Conservation (phyloP, 1,140 invertebrate genomes). For the Drosophila teissieri region DNA sequence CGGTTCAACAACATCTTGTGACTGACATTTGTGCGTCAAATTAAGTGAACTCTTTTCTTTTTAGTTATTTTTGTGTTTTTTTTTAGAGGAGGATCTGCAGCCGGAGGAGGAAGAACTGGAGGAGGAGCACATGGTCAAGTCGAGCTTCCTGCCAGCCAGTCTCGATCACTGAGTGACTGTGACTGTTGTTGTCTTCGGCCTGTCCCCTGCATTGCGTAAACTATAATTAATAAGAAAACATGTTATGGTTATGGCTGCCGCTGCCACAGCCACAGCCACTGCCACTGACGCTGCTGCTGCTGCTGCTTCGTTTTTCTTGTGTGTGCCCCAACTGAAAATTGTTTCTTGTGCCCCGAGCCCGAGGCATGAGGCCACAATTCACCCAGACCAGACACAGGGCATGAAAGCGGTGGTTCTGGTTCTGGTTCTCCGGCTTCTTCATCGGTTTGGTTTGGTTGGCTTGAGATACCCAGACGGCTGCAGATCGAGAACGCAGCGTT, state of each 20-base stretch:
- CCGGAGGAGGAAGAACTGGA: slow-evolving; percentile 27
- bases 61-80: neutral
- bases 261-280: slow-evolving; percentile 4
- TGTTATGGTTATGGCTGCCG: slow-evolving; percentile 78
- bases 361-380: slow-evolving; percentile 61
- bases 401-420: slow-evolving; percentile 60
- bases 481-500: slow-evolving; percentile 10
- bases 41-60: slow-evolving; percentile 78
- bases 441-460: slow-evolving; percentile 5
- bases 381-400: slow-evolving; percentile 26
- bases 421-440: slow-evolving; percentile 32
- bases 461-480: slow-evolving; percentile 4
- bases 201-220: slow-evolving; percentile 80
- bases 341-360: slow-evolving; percentile 76
- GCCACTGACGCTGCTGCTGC: slow-evolving; percentile 16
- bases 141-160: slow-evolving; percentile 51
- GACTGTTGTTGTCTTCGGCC: slow-evolving; percentile 77
- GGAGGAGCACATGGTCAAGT: slow-evolving; percentile 72
- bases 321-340: slow-evolving; percentile 64
- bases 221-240: slow-evolving; percentile 84
- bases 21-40: slow-evolving; percentile 83
- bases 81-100: slow-evolving; percentile 12
- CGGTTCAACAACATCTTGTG: slow-evolving; percentile 59
- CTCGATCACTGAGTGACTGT: slow-evolving; percentile 63
- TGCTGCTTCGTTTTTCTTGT: slow-evolving; percentile 24